Evolutionary conservation across 2,888 invertebrate genomes (phyloP), one percentile per base, ranked within the genome.

Genomic region (Habroteleia sp.): DNA sequence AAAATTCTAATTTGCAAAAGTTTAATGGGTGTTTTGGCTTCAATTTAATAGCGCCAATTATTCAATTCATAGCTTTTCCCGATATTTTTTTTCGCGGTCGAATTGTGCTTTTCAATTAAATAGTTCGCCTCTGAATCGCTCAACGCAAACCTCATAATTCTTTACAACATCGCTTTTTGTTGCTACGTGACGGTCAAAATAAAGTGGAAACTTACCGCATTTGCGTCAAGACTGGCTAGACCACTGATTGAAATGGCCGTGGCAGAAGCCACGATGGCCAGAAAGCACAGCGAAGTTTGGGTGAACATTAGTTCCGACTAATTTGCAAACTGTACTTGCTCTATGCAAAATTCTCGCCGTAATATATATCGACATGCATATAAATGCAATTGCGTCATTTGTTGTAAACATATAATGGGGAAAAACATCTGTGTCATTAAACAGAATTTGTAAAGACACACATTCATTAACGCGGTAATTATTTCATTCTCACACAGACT

Each of bases 161-260:
- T 60, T 60, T 16, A 44, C 33, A 17, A 3, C 13, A 10, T 14
- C 29, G 46, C 54, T 63, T 33, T 63, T 41, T 35, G 33, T 14
- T 33, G 41, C 7, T 8, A 17, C 39, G 39, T 48, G 62, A 39
- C 39, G 27, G 29, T 7, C 56, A 17, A 68, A 68, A 58, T 56
- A 68, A 69, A 60, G 39, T 41, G 56, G 48, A 35, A 62, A 68
- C 78, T 78, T 68, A 69, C 75, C 41, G 69, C 71, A 68, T 31
- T 50, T 33, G 37, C 31, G 68, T 72, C 62, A 14, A 76, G 58
- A 42, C 52, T 46, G 7, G 76, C 79, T 7, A 52, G 20, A 13
- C 79, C 82, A 29, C 74, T 77, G 46, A 84, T 56, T 7, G 80
- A 79, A 11, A 81, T 50, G 39, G 79, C 81, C 63, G 77, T 58